Base-by-base conservation (phyloP, 2,113 vertebrate genomes). In the Chunga burmeisteri region DNA sequence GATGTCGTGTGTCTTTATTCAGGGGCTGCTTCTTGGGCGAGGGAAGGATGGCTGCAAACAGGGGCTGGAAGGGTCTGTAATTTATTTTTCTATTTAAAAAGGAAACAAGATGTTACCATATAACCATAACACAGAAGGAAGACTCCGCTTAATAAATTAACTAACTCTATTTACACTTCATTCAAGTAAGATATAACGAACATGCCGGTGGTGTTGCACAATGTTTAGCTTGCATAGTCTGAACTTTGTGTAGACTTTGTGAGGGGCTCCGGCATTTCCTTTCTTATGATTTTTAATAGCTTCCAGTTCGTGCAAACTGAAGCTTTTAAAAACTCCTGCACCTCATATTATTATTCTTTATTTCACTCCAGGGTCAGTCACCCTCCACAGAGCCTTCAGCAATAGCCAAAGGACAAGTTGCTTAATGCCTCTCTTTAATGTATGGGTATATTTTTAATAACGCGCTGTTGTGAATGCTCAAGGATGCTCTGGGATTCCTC, bases 81-180 rank as follows among this genome's bases (percentile, higher is more conserved):
- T 90, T 82, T 88, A 68, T 91, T 87, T 82, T 77, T 68, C 74
- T 34, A 7, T 86, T 88, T 89, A 27, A 81, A 84, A 96, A 78
- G 49, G 90, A 85, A 94, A 71, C 26, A 75, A 68, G 19, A 67
- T 32, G 6, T 81, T 91, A 90, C 44, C 74, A 72, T 11, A 11
- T 61, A 91, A 59, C 40, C 26, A 40, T 49, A 90, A 68, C 7
- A 46, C 58, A 80, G 44, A 92, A 88, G 67, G 36, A 93, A 88
- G 73, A 84, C 11, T 87, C 34, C 62, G 77, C 66, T 91, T 93
- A 82, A 59, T 49, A 75, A 73, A 88, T 70, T 20, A 82, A 36
- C 30, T 61, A 71, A 44, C 13, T 87, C 36, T 93, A 73, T 87
- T 94, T 96, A 80, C 75, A 47, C 14, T 73, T 88, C 7, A 66